phyloP scores from a whole-genome alignment of 2,113 vertebrate genomes.

The Tragelaphus buxtoni region DNA sequence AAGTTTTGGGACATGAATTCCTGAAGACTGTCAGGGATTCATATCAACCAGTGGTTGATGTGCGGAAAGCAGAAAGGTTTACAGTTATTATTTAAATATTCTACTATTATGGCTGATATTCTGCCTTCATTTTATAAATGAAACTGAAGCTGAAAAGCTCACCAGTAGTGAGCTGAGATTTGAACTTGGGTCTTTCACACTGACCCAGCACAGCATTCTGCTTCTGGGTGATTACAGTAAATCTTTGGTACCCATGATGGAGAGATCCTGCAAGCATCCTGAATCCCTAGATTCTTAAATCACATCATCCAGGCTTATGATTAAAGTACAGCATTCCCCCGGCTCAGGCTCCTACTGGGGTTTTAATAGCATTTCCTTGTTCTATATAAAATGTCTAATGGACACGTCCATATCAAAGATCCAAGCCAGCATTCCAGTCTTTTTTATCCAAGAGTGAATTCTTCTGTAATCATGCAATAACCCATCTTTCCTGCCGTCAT shows the following conservation, averaged over 20 bases:
- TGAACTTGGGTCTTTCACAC: not conserved
- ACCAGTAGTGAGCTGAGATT: not conserved
- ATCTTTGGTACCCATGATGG: not conserved
- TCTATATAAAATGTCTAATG: not conserved
- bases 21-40: not conserved
- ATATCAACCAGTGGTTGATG: not conserved
- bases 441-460: not conserved
- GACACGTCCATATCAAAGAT: too few relatives aligned
- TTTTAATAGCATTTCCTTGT: not conserved
- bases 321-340: not conserved
- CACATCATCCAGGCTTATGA: rapidly evolving
- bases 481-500: not conserved
- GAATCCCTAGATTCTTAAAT: not conserved
- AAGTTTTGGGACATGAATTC: not conserved
- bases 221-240: too few relatives aligned
- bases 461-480: not conserved
- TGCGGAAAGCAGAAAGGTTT: not conserved
- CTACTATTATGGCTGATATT: not conserved
- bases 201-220: not conserved
- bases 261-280: not conserved
- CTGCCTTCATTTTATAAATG: not conserved
- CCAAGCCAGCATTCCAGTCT: not conserved
- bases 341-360: not conserved
- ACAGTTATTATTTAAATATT: not conserved
- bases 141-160: not conserved